Evolutionary conservation across 2,888 invertebrate species (phyloP), one percentile per base, ranked within the genome.

Genomic region (Netelia fuscicornis): DNA sequence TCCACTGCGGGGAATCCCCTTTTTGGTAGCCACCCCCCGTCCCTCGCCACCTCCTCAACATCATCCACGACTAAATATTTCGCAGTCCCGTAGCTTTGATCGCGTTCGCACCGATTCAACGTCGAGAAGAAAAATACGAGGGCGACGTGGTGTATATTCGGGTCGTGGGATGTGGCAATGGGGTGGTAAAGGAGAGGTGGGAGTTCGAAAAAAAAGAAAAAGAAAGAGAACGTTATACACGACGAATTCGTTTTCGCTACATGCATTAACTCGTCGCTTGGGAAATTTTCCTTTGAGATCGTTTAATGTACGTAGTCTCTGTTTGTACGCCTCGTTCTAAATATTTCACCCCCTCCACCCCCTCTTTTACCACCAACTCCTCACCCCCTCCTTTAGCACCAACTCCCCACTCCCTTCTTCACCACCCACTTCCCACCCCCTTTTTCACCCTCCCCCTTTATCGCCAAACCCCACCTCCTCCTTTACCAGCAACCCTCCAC

Each of bases 231-330:
- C 17, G 42, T 10, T 56, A 56, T 9, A 56, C 1, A 6, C 56
- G 70, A 78, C 78, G 30, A 52, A 11, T 13, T 30, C 62, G 70
- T 70, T 56, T 75, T 54, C 72, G 72, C 58, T 37, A 67, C 72
- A 72, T 54, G 42, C n/a, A 20, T 71, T 71, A 56, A 52, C 44
- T 77, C 67, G 67, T 8, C 67, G 44, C 44, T 13, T 13, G 58
- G 30, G 30, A 54, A 72, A 30, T 58, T 74, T 74, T 81, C 84
- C 84, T 84, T 84, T 84, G 84, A 84, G 77, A 78, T 68, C 68
- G 81, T 81, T 84, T 81, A 81, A 84, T 81, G 78, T 81, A 81
- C 77, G 84, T 74, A 74, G 77, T 78, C 84, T 81, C 81, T 84
- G 81, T 84, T 84, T 84, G 84, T 64, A 52, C 52, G 74, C 74